Conservation (phyloP, 2,797 vertebrate genomes). For the Catamblyrhynchus diadema region DNA sequence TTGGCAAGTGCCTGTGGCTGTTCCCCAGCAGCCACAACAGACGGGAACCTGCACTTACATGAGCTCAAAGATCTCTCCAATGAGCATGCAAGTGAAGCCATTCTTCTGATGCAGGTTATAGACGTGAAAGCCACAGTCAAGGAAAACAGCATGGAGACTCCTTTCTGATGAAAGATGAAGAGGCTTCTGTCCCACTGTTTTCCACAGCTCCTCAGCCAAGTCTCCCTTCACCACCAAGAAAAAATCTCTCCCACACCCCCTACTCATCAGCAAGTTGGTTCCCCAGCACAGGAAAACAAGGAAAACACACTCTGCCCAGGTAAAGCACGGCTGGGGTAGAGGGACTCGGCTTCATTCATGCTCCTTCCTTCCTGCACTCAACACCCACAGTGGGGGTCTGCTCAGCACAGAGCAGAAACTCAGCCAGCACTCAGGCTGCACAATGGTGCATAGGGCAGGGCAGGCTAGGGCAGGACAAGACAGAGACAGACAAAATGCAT, state of each 20-base stretch:
- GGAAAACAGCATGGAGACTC: slow-evolving; percentile 55
- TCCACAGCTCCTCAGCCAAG: not conserved
- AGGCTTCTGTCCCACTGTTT: not conserved
- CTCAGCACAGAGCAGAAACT: not conserved
- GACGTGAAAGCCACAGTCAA: slow-evolving; percentile 82
- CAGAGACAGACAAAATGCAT: not conserved
- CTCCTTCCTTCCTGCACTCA: not conserved
- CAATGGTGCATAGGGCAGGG: not conserved
- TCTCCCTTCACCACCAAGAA: not conserved
- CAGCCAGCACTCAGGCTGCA: not conserved
- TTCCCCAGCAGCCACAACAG: not conserved
- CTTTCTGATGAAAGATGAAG: not conserved
- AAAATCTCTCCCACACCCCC: not conserved
- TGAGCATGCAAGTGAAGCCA: slow-evolving; percentile 97
- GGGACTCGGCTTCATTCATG: not conserved
- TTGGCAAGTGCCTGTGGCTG: not conserved
- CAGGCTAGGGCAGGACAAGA: not conserved
- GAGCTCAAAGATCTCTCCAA: slow-evolving; percentile 96
- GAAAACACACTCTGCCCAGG: not conserved
- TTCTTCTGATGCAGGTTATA: slow-evolving; percentile 99
- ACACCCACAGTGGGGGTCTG: not conserved
- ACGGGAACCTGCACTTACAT: slow-evolving; percentile 81
- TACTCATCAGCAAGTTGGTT: not conserved
- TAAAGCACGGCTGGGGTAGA: not conserved
- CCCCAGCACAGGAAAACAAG: not conserved